Base-by-base conservation (phyloP, 2,888 invertebrate species). In the Chloroclystis v-ata region DNA sequence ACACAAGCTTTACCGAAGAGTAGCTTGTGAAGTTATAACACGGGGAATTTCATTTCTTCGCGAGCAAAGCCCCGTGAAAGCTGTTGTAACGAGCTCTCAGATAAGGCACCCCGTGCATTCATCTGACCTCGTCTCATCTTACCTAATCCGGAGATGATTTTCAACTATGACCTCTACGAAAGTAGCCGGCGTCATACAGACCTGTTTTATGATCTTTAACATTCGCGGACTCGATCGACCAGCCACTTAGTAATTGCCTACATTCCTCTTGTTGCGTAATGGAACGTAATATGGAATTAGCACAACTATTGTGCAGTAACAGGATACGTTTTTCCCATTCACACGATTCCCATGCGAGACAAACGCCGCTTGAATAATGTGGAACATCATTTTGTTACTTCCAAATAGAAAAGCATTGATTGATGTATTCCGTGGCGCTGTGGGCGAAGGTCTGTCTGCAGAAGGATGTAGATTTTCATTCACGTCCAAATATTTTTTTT, bases 91-190 rank as follows among this genome's bases (percentile, higher is more conserved):
- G 5, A 4, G 5, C 2, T 4, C 2, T 4, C 20, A 4, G 20
- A 2, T 26, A 26, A 26, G 2, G 1, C 26, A 26, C 26, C 26
- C 26, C 8, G 26, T 26, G 9, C 7, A 26, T 35, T 35, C 1
- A 8, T 47, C 39, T 47, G 54, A 65, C 60, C 52, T 61, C 56
- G 53, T 61, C 58, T 61, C 37, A 13, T 46, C 52, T 69, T 69
- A 62, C 59, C 50, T 65, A 65, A 67, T 62, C 59, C 61, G 61
- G 49, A 59, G 63, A 65, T 65, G 59, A 61, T 61, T 56, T 59
- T 73, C 63, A 77, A 69, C 75, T 75, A 51, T 69, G 69, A 70
- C 72, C 72, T 66, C 60, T 62, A 70, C 54, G 72, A 74, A 70
- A 74, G 72, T 63, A 55, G 52, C 53, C 50, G 49, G 39, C 47